These are phyloP conservation scores for Cephus cinctus DNA, from an alignment of 1,140 invertebrate genomes.

Conservation along the genomic window DNA sequence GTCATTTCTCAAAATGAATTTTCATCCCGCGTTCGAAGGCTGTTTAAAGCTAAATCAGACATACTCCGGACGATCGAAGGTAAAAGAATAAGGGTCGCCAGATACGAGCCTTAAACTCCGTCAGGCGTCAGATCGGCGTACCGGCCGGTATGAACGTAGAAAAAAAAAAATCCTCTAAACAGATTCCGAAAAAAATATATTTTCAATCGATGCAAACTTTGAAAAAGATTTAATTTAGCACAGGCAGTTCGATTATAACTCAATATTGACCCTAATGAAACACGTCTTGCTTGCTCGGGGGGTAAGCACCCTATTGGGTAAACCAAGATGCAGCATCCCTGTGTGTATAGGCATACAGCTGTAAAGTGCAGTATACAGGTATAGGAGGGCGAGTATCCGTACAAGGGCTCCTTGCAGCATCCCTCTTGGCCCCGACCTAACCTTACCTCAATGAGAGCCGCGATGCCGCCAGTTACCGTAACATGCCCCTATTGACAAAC, in stretches of 20 bases:
- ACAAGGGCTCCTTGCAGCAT: not conserved
- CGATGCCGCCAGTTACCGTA: no score
- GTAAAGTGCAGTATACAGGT: conserved; percentile 17
- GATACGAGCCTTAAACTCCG: not conserved
- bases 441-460: no score
- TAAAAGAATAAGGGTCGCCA: not conserved
- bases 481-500: conserved; percentile 43
- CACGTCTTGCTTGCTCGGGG: conserved; percentile 20
- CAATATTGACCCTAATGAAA: conserved; percentile 31
- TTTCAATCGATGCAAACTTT: not conserved
- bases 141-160: not conserved
- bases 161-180: not conserved
- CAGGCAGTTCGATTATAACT: conserved; percentile 30
- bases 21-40: no score
- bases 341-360: not conserved
- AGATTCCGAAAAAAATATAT: not conserved
- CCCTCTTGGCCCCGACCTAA: no score
- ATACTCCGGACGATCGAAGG: no score
- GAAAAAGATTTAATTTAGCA: conserved; percentile 5
- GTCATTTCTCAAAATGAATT: no score
- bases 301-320: conserved; percentile 21
- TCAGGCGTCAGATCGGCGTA: not conserved
- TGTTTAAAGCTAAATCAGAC: no score
- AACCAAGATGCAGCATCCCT: conserved; percentile 23
- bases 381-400: conserved; percentile 10